These are phyloP conservation scores for Scaptomyza montana DNA, from an alignment of 1,140 invertebrate species.

Conservation along the genomic window DNA sequence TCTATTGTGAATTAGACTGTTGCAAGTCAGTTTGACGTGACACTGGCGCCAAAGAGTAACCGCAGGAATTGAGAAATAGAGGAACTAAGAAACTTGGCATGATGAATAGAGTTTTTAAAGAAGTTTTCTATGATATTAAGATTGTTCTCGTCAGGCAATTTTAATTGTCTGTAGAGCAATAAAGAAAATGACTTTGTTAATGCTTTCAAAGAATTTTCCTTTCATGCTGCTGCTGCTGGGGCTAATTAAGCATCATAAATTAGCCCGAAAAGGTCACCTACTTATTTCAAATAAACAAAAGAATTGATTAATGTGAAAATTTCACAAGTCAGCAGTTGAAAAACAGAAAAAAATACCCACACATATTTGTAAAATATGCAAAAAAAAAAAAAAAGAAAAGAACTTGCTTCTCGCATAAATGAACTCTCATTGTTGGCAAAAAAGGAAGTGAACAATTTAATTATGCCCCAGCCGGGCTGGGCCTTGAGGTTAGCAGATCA, in stretches of 20 bases:
- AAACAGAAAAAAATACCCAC: slow-evolving; percentile 16
- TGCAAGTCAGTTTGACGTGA: slow-evolving; percentile 32
- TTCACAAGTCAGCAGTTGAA: slow-evolving; percentile 49
- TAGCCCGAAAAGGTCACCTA: slow-evolving; percentile 69
- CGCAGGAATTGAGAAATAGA: no score
- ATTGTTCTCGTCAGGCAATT: no score
- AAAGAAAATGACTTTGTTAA: no score
- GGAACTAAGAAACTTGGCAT: slow-evolving; percentile 1
- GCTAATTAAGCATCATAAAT: slow-evolving; percentile 61
- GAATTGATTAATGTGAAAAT: slow-evolving; percentile 76
- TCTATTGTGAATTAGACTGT: slow-evolving; percentile 56
- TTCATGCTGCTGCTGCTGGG: slow-evolving; percentile 20
- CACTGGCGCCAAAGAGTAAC: slow-evolving; percentile 16
- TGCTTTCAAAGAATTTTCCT: slow-evolving; percentile 6
- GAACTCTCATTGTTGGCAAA: slow-evolving; percentile 58
- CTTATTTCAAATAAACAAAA: slow-evolving; percentile 64
- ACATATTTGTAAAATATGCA: slow-evolving; percentile 28
- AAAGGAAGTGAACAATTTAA: slow-evolving; percentile 77
- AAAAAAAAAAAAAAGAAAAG: slow-evolving; percentile 20
- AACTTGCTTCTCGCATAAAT: slow-evolving; percentile 52
- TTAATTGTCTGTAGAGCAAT: background rate
- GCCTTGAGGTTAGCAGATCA: slow-evolving; percentile 67
- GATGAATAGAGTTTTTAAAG: background rate
- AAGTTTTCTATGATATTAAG: background rate
- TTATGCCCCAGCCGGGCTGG: slow-evolving; percentile 36